Base-by-base conservation (phyloP, 2,113 vertebrate species). In the Pelecanoides urinatrix region DNA sequence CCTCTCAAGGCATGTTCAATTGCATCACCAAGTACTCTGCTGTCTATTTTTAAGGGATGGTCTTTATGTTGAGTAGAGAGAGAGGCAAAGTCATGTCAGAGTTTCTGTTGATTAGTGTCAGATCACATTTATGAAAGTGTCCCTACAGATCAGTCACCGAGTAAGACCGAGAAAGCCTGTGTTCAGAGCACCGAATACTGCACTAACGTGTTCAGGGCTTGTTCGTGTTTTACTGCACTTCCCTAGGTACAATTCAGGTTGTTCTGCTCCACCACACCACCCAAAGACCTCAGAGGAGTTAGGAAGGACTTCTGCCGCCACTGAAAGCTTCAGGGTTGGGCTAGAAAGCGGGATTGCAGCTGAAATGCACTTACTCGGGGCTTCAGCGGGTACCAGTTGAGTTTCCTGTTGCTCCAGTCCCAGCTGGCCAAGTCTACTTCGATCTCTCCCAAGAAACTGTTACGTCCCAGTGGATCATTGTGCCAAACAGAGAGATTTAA, bases 401-500 rank as follows among this genome's bases (percentile, higher is more conserved):
- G 95, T 63, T 96, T 97, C 85, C 92, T 97, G 93, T 98, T 98
- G 86, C 94, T 97, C 98, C 98, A 98, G 81, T 98, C 98, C 98
- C 98, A 98, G 86, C 98, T 94, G 59, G 97, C 97, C 77, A 98
- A 95, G 68, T 98, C 98, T 85, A 98, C 87, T 88, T 98, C 98
- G 2, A 98, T 97, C 84, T 98, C 98, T 70, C 98, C 98, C 56
- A 98, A 94, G 73, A 98, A 98, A 89, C 98, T 98, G 92, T 98
- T 98, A 47, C 98, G 95, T 70, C 98, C 98, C 84, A 98, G 44
- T 14, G 98, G 97, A 80, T 98, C 98, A 50, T 98, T 98, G 94
- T 98, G 98, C 98, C 98, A 98, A 83, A 98, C 96, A 32, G 98
- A 98, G 30, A 98, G 97, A 73, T 98, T 98, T 59, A 98, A 82